Evolutionary conservation across 2,797 vertebrate genomes (phyloP).

Genomic region (Meriones psammophilus): DNA sequence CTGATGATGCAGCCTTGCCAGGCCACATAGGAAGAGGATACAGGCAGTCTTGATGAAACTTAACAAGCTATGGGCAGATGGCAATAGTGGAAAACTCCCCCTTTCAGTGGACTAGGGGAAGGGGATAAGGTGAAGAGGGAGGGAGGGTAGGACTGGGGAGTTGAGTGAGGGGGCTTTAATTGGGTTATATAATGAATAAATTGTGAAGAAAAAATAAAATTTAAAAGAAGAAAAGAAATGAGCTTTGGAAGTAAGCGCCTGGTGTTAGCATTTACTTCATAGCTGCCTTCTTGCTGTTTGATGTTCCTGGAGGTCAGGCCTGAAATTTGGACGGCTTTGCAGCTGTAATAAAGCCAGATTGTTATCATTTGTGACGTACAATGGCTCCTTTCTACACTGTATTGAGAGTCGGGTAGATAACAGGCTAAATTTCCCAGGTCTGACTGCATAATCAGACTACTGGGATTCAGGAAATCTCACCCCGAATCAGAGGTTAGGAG

Average conservation of each 20-base stretch:
- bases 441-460: neutral
- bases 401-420: neutral
- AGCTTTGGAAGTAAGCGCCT: neutral
- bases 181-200: no score
- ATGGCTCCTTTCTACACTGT: neutral
- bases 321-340: slow-evolving; percentile 13
- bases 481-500: no score
- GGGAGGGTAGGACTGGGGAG: no score
- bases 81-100: no score
- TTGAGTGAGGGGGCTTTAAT: no score
- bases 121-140: no score
- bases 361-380: slow-evolving; percentile 4
- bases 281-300: neutral
- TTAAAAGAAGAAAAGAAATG: neutral
- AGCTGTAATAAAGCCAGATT: neutral
- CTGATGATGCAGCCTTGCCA: no score
- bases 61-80: no score
- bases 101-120: no score
- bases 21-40: no score
- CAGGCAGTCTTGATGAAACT: no score
- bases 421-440: neutral
- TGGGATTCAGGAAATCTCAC: neutral
- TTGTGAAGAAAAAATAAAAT: no score
- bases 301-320: neutral
- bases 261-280: neutral